Percentiles rank a stretch among this genome's conserved stretches.
Evolutionary conservation across 2,113 vertebrate species (phyloP).

Genomic region (Herpetotheres cachinnans): DNA sequence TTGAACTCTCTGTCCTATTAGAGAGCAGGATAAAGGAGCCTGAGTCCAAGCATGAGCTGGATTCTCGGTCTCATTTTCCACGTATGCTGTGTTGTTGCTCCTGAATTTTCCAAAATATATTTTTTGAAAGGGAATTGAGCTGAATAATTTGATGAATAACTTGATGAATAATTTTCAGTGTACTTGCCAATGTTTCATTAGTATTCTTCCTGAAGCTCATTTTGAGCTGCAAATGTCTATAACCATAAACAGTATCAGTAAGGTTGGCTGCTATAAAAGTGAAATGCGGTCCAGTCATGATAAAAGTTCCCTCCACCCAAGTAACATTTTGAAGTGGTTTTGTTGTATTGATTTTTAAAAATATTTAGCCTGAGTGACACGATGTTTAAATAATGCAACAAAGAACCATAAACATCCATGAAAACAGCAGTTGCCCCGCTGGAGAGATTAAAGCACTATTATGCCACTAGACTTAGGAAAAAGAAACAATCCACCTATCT

Average conservation of each 20-base stretch:
- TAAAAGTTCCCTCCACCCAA: background rate
- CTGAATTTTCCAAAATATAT: background rate
- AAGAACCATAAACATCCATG: background rate
- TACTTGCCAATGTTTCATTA: background rate
- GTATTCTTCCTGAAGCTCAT: background rate
- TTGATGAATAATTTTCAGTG: background rate
- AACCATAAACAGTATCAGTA: background rate
- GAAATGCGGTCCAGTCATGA: background rate
- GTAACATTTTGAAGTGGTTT: background rate
- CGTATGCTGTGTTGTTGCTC: background rate
- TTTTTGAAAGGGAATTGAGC: background rate
- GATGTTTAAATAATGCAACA: background rate
- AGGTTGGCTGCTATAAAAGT: background rate
- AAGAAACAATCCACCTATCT: background rate
- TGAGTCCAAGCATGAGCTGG: background rate
- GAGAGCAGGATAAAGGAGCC: background rate
- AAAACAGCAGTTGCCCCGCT: background rate
- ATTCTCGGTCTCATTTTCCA: background rate
- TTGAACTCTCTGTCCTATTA: background rate
- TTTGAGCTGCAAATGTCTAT: background rate
- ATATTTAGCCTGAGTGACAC: background rate
- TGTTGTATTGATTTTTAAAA: background rate
- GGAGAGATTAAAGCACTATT: background rate
- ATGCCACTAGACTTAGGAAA: background rate
- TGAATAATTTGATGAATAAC: background rate